Base-by-base conservation (phyloP, 2,888 invertebrate species). In the Drosophila pseudotalamancana region DNA sequence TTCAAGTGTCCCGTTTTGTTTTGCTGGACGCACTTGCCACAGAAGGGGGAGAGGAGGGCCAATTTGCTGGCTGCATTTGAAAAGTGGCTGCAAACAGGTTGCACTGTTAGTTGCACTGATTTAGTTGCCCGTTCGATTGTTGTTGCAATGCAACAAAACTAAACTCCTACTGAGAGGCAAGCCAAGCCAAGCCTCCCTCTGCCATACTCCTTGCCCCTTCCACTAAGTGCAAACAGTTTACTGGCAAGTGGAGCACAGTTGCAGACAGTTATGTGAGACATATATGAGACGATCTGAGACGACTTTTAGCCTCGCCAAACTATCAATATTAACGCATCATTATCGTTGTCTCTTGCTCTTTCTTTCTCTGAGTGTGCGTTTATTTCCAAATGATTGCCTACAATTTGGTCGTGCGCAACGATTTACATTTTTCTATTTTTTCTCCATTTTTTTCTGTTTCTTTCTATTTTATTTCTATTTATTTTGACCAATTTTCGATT, bases 61-160 rank as follows among this genome's bases (percentile, higher is more conserved):
- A 83, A 86, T 80, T 80, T 86, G 83, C 68, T 71, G 67, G 50
- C 79, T 56, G 72, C 62, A 62, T 79, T 84, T 59, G 66, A 68
- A 71, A 84, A n/a, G 11, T 21, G 21, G 34, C 6, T 45, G 71
- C 75, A 72, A 65, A 82, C 86, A 85, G 87, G 87, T 83, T 83
- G 84, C 88, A 86, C 81, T 85, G 83, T 83, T 88, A 83, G 81
- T 68, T 77, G 83, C 84, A 70, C 88, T 88, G 83, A 83, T 86
- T 88, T 80, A 71, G 71, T 71, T 81, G 72, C 48, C 57, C 6
- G 25, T n/a, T 9, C 25, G 55, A 56, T 45, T 71, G 72, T 82
- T 72, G 82, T 72, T 57, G 60, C 72, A 76, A 77, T 70, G 77
- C 63, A 62, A 53, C 14, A 14, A 35, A 6, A 11, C 45, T 21